These are phyloP conservation scores for Montipora efflorescens DNA, from an alignment of 64 coral and sea anemone species.

Conservation along the genomic window DNA sequence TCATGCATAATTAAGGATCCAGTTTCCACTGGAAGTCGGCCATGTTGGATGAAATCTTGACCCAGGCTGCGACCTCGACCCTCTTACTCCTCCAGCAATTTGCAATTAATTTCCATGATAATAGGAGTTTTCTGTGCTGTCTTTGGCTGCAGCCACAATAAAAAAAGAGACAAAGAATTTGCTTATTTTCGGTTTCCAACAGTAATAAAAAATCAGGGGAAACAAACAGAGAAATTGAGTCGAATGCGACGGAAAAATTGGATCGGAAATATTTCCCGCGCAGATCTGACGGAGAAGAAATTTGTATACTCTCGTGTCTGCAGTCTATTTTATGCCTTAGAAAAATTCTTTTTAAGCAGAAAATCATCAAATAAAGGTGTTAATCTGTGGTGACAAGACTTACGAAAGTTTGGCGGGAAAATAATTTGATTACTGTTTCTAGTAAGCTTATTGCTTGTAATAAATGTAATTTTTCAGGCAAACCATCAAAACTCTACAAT, in stretches of 20 bases:
- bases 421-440: neutral
- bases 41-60: too few relatives aligned
- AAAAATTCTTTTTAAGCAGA: too few relatives aligned
- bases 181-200: neutral
- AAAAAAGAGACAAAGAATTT: neutral
- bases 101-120: neutral
- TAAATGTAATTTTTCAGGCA: neutral
- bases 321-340: neutral
- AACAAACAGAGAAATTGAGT: too few relatives aligned
- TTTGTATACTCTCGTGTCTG: neutral
- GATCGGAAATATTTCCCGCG: constrained; percentile 12
- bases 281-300: neutral
- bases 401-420: neutral
- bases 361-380: too few relatives aligned
- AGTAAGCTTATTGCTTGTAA: neutral
- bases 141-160: constrained; percentile 11
- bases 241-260: neutral
- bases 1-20: too few relatives aligned
- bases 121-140: neutral
- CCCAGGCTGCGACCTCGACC: too few relatives aligned
- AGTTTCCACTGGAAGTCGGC: too few relatives aligned
- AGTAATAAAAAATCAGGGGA: neutral
- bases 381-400: neutral
- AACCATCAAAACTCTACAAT: constrained; percentile 13
- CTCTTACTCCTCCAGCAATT: neutral